Conservation (phyloP, 2,113 vertebrate species). For the Ageneiosus marmoratus region DNA sequence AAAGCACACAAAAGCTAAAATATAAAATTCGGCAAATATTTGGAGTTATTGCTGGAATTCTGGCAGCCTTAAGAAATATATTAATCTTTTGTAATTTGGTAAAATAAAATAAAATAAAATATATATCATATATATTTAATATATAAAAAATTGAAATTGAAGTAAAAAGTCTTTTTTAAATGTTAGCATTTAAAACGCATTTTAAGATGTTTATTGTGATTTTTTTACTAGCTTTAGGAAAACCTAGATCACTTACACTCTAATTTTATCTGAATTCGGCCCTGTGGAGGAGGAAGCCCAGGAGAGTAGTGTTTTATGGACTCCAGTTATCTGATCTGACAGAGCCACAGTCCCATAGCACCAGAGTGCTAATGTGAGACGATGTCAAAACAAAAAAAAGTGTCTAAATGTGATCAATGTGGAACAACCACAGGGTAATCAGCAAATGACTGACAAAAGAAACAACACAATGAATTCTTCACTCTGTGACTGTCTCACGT, state of each 20-base stretch:
- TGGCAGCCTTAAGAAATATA: not conserved
- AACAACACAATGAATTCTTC: not conserved
- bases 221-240: conserved; percentile 20
- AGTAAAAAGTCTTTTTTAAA: not conserved
- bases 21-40: not conserved
- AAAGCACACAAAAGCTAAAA: conserved; percentile 9
- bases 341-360: conserved; percentile 66
- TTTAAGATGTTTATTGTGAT: conserved; percentile 6
- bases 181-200: not conserved
- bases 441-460: conserved; percentile 29
- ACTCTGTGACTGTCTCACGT: conserved; percentile 1
- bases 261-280: conserved; percentile 54
- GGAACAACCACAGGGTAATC: conserved; percentile 20
- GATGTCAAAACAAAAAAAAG: conserved; percentile 67
- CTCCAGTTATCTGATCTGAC: conserved; percentile 69
- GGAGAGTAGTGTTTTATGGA: conserved; percentile 62
- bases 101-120: not conserved
- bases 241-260: conserved; percentile 46
- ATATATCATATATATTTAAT: too few species aligned
- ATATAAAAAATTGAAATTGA: not conserved
- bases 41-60: not conserved
- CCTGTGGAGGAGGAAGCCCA: conserved; percentile 56
- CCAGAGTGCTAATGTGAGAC: conserved; percentile 72
- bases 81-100: not conserved
- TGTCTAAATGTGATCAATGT: conserved; percentile 60